Evolutionary conservation across 2,888 invertebrate species (phyloP), one percentile per base, ranked within the genome.

Genomic region (Agriotes lineatus): DNA sequence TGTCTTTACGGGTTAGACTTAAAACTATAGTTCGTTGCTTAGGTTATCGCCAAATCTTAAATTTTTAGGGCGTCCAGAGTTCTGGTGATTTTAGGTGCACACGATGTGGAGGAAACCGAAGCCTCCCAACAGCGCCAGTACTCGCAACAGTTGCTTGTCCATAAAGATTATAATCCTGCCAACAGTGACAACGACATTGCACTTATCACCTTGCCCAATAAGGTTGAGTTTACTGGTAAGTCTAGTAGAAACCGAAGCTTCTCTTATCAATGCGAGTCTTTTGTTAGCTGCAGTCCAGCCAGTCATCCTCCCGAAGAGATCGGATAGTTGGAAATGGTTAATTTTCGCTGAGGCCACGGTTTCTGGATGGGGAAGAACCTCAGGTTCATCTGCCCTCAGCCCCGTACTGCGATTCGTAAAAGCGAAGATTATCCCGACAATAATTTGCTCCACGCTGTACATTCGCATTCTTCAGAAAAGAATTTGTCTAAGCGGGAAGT

Each of bases 291-390:
- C 7, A 7, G 25, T 25, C 4, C 25, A 25, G 7, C 25, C 25
- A 5, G 25, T 25, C 3, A 5, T 7, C 7, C 7, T 25, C 3
- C 25, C 25, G 3, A 25, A 3, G 7, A 5, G 25, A 7, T 5
- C 7, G 25, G 25, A 25, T 7, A 25, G 25, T 7, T 25, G 3
- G 4, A 25, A 7, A 25, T 25, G 4, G 7, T 25, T 25, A 3
- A 7, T 25, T 25, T 25, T 25, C 3, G 3, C 25, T 5, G 4
- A 7, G 7, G 7, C 7, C 20, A 79, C 82, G 2, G 85, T 85
- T 44, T 85, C 85, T n/a, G 87, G 87, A 10, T 87, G 87, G 87
- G 87, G 87, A 4, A 82, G 82, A 42, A 82, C 81, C 14, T 71
- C 75, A n/a, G 82, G 83, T 57, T 44, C 16, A 62, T 50, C 58